A percentile compares a stretch with the other conserved stretches of the same genome.
phyloP scores from a whole-genome alignment of 2,113 vertebrate genomes.

The Burhinus bistriatus region DNA sequence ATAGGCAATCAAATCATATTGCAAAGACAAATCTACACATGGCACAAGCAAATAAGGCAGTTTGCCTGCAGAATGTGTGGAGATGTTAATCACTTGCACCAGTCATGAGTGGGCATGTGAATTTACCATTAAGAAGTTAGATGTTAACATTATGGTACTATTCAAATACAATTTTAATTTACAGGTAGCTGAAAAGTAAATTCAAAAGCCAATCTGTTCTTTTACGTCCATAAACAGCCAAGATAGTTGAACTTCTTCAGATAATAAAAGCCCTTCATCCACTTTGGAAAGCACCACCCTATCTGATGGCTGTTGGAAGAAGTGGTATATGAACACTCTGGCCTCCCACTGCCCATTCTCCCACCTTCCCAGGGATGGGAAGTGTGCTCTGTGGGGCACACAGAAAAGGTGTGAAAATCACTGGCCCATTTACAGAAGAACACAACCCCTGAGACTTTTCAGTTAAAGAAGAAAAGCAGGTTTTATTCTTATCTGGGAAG shows the following conservation, averaged over 20 bases:
- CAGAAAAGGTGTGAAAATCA: background rate
- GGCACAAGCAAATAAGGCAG: background rate
- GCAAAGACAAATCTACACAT: background rate
- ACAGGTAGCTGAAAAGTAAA: background rate
- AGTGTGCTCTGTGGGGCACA: background rate
- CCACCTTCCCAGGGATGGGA: background rate
- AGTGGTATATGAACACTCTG: background rate
- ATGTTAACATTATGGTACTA: background rate
- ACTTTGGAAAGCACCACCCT: background rate
- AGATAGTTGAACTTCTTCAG: background rate
- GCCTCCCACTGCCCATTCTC: background rate
- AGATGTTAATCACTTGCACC: background rate
- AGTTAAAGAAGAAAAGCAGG: background rate
- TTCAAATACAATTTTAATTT: background rate
- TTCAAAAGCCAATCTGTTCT: background rate
- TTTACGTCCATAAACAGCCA: background rate
- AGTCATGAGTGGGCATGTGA: background rate
- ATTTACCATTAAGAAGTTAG: background rate
- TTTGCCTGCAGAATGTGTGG: background rate
- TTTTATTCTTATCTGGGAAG: background rate
- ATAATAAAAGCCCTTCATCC: background rate
- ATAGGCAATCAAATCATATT: background rate
- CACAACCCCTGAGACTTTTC: background rate
- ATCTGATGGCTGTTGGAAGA: background rate
- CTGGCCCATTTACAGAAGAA: background rate